Conservation (phyloP, 1,140 invertebrate genomes). For the Nebria ingens region DNA sequence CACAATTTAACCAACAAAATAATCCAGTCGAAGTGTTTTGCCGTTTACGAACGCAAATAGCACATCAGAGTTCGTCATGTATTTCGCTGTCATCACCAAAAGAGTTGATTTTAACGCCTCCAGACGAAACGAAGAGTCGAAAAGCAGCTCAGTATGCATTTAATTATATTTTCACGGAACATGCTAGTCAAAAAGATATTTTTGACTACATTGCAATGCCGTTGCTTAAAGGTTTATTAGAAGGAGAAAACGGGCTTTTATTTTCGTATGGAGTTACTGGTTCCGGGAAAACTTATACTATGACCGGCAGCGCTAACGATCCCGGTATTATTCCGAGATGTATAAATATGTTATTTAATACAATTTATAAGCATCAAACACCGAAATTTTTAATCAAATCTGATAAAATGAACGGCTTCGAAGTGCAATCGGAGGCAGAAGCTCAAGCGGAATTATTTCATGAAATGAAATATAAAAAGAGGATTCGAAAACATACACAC, state of each 20-base stretch:
- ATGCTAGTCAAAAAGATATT: conserved; percentile 67
- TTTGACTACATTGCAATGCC: conserved; percentile 80
- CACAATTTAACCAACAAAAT: too few species aligned
- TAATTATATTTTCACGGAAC: conserved; percentile 74
- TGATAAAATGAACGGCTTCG: conserved; percentile 88
- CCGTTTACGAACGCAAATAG: conserved; percentile 65
- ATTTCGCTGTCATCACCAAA: conserved; percentile 61
- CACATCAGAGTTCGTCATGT: conserved; percentile 52
- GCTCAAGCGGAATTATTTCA: conserved; percentile 67
- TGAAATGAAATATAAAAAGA: conserved; percentile 16
- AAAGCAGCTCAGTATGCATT: conserved; percentile 70
- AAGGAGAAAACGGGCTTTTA: conserved; percentile 77
- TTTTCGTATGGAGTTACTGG: conserved; percentile 96
- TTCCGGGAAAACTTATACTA: conserved; percentile 93
- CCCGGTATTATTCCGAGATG: conserved; percentile 80
- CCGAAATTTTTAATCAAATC: conserved; percentile 84
- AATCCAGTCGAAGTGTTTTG: conserved; percentile 82
- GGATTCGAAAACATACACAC: neutral
- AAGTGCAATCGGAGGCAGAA: conserved; percentile 77
- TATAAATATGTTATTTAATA: conserved; percentile 88
- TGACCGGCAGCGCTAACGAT: conserved; percentile 71
- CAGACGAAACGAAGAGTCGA: conserved; percentile 41
- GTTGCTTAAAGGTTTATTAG: conserved; percentile 68
- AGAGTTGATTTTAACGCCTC: conserved; percentile 55
- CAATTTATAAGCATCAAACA: conserved; percentile 64